Percentiles rank a stretch among this genome's conserved stretches.
Evolutionary conservation across 2,888 invertebrate species (phyloP).

Genomic region (Lochmaea crataegi): DNA sequence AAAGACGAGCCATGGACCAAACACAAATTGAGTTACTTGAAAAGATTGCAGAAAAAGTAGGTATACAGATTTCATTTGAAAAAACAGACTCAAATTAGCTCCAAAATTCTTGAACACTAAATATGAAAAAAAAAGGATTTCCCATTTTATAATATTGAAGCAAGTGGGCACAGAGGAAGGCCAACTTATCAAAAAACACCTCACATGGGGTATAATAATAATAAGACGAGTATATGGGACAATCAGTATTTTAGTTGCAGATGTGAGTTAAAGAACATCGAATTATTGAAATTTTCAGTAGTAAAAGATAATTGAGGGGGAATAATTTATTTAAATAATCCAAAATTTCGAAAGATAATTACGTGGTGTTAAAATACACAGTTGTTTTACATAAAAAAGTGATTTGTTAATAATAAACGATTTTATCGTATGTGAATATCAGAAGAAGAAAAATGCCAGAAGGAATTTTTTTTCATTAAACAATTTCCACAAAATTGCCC

Average conservation of each 20-base stretch:
- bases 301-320: background rate
- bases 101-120: too few species aligned
- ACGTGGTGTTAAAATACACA: background rate
- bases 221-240: too few species aligned
- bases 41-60: too few species aligned
- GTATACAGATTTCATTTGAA: too few species aligned
- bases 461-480: background rate
- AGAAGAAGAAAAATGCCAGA: background rate
- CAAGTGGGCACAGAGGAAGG: too few species aligned
- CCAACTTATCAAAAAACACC: too few species aligned
- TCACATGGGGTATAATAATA: too few species aligned
- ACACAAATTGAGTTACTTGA: too few species aligned
- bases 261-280: background rate
- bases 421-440: background rate
- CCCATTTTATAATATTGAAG: too few species aligned
- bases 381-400: background rate
- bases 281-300: background rate
- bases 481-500: background rate
- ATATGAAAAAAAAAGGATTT: too few species aligned
- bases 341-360: background rate
- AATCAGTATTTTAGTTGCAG: background rate
- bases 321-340: background rate
- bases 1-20: too few species aligned
- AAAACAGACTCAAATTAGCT: too few species aligned
- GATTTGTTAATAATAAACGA: background rate